Base-by-base conservation (phyloP, 2,797 vertebrate species). In the Myiothlypis coronata region DNA sequence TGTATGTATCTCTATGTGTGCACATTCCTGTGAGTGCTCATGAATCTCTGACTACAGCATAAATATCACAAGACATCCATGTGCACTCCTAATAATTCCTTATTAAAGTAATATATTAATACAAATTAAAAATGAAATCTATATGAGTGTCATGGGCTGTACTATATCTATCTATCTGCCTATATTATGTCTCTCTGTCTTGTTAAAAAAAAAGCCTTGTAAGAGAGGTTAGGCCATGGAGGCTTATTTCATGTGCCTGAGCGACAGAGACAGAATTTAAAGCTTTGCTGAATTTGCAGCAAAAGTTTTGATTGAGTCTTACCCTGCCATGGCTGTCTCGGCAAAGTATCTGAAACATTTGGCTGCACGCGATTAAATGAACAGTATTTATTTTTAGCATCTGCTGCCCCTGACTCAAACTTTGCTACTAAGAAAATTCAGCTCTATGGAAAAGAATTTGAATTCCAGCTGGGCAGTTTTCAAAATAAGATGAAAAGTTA, bases 401-500 rank as follows among this genome's bases (percentile, higher is more conserved):
- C 97, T 98, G 98, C 97, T 97, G 95, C 94, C 97, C 95, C 90
- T 43, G 96, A 87, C 96, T 97, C 96, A 98, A 98, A 98, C 97
- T 98, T 97, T 96, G 98, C 97, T 98, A 98, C 98, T 97, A 98
- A 98, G 97, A 98, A 98, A 98, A 98, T 97, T 95, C 95, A 97
- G 97, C 98, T 97, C 98, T 97, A 97, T 98, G 98, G 98, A 98
- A 98, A 98, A 98, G 98, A 98, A 98, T 98, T 98, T 97, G 97
- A 98, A 98, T 98, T 98, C 98, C 98, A 98, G 98, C 98, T 98
- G 98, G 97, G 98, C 97, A 98, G 98, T 98, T 98, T 98, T 98
- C 98, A 98, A 98, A 98, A 98, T 98, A 98, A 98, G 98, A 98
- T 98, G 98, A 98, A 98, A 98, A 98, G 98, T 98, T 98, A 98